These are phyloP conservation scores for Scalopus aquaticus DNA, from an alignment of 2,113 vertebrate genomes.

Conservation along the genomic window DNA sequence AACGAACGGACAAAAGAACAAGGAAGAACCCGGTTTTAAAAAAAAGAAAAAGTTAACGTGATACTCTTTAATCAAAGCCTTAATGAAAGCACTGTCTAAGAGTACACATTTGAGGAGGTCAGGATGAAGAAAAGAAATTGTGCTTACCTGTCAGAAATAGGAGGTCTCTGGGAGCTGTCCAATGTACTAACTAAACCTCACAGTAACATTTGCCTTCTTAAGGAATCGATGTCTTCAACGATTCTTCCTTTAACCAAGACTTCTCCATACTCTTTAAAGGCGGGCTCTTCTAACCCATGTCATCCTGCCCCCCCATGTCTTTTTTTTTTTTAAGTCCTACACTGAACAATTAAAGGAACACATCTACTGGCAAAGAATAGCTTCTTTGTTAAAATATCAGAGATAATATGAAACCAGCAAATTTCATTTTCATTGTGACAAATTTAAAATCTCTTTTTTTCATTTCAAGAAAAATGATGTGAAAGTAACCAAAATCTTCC, in stretches of 20 bases:
- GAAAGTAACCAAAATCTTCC: not conserved
- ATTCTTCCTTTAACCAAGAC: not conserved
- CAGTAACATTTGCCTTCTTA: not conserved
- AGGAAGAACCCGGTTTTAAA: not conserved
- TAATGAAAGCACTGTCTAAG: not conserved
- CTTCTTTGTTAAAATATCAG: not conserved
- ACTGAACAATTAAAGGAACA: not conserved
- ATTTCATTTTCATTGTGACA: not conserved
- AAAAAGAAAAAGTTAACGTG: not conserved
- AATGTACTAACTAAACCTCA: conserved; percentile 58
- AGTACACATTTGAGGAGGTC: not conserved
- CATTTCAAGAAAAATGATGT: not conserved
- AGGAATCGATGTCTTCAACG: not conserved
- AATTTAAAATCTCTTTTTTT: not conserved
- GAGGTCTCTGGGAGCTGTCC: conserved; percentile 84
- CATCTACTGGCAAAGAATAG: not conserved
- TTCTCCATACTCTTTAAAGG: not conserved
- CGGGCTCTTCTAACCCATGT: not conserved
- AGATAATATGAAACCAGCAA: not conserved
- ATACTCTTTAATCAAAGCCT: not conserved
- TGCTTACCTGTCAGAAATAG: not conserved
- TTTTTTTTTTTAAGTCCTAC: not conserved
- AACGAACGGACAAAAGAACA: not conserved
- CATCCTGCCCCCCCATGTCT: not conserved
- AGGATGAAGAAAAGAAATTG: not conserved